Base-by-base conservation (phyloP, 2,113 vertebrate genomes). In the Coreoperca whiteheadi region DNA sequence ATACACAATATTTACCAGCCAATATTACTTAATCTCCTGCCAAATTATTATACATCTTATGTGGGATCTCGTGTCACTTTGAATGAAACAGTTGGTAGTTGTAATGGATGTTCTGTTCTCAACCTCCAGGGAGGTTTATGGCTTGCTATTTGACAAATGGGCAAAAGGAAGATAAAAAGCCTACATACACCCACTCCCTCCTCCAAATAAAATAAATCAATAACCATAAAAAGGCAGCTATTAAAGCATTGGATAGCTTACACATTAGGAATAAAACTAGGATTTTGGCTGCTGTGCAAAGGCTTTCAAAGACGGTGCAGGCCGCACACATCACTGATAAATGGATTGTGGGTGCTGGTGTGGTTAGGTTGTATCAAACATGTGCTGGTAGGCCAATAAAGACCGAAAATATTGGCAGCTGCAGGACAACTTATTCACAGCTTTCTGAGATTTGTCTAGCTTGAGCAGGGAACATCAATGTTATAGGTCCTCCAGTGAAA, bases 141-240 rank as follows among this genome's bases (percentile, higher is more conserved):
- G 77, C 85, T 87, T 12, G 4, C 30, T 70, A 84, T 91, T 81
- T 88, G 81, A 91, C 83, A 86, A 91, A 92, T 85, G 81, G 53
- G 66, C 59, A 85, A 77, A 53, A 78, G 23, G 11, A 53, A 82
- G 73, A 88, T 85, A 81, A 84, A 85, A 86, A 11, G n/a, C 43
- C 65, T 51, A 85, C 67, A 83, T 61, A 88, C 73, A 87, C 65
- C 41, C 68, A 67, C 74, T 84, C 72, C 56, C 75, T 87, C 51
- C 11, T 68, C 67, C 67, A 85, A 89, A 90, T 82, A 70, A 90
- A 91, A 88, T 82, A 83, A 92, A 91, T 89, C 74, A 85, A 91
- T 80, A 84, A 79, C 80, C 79, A 79, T 90, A 90, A 92, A 91
- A 90, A 84, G 76, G 85, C 77, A 81, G 79, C 79, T 81, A 79